phyloP scores from a whole-genome alignment of 1,140 invertebrate genomes.

The Agrilus planipennis region DNA sequence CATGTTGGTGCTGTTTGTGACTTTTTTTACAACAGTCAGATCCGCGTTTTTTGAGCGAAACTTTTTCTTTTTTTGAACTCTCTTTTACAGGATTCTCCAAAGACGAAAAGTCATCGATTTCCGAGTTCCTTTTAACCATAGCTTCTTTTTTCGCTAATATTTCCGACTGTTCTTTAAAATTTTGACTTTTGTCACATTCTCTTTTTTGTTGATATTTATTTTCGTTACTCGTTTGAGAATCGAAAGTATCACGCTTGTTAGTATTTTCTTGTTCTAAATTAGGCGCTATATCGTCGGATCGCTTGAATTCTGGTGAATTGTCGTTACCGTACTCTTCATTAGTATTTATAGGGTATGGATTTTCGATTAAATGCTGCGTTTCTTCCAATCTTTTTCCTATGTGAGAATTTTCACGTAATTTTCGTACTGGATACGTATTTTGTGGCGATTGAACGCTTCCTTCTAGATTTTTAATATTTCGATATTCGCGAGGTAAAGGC shows the following conservation, averaged over 20 bases:
- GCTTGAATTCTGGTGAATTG: too few species aligned
- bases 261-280: slow-evolving; percentile 1
- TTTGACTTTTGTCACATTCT: too few species aligned
- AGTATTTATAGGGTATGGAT: too few species aligned
- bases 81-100: slow-evolving; percentile 10
- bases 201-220: slow-evolving; percentile 10
- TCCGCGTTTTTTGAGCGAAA: not conserved
- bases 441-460: too few species aligned
- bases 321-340: too few species aligned
- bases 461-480: too few species aligned
- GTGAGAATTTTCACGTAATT: not conserved
- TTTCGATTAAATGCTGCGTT: not conserved
- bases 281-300: too few species aligned
- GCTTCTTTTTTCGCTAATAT: slow-evolving; percentile 5
- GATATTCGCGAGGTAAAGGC: slow-evolving; percentile 1
- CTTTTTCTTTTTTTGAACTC: slow-evolving; percentile 10
- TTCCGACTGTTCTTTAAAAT: too few species aligned
- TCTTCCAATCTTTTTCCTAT: slow-evolving; percentile 1
- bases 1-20: slow-evolving; percentile 2
- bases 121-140: slow-evolving; percentile 5
- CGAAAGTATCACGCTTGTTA: not conserved
- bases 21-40: slow-evolving; percentile 4
- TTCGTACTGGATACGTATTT: too few species aligned
- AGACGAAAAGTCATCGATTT: not conserved
- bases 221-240: not conserved